These are phyloP conservation scores for Eospalax fontanierii DNA, from an alignment of 2,797 vertebrate species.

Conservation along the genomic window DNA sequence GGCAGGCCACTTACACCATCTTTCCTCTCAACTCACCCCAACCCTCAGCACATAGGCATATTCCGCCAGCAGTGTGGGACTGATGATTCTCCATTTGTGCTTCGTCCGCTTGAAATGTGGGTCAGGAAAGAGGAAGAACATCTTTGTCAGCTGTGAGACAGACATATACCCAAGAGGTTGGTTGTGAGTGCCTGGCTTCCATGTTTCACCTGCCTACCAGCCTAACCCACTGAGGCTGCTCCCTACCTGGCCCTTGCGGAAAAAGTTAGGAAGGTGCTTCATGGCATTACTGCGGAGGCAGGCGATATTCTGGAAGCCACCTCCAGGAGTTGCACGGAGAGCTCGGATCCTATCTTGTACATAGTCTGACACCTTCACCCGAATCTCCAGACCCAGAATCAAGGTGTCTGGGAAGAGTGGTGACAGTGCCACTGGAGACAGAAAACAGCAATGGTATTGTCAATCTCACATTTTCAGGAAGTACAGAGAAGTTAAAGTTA, in stretches of 20 bases:
- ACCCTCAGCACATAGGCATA: conserved; percentile 94
- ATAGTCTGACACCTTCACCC: conserved; percentile 96
- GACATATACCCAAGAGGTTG: neutral
- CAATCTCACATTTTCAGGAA: neutral
- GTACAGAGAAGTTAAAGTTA: conserved; percentile 16
- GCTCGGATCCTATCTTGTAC: conserved; percentile 94
- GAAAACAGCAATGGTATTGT: conserved; percentile 60
- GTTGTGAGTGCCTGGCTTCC: neutral
- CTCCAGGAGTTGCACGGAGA: conserved; percentile 91
- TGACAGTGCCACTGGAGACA: conserved; percentile 93
- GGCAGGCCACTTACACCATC: neutral
- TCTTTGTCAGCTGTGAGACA: conserved; percentile 94
- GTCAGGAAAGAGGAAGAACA: conserved; percentile 98
- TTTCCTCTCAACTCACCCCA: conserved; percentile 89
- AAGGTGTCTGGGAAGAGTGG: conserved; percentile 94
- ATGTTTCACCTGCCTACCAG: neutral
- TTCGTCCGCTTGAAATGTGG: conserved; percentile 98
- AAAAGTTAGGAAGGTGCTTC: conserved; percentile 98
- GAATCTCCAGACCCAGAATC: conserved; percentile 95
- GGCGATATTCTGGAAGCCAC: conserved; percentile 95
- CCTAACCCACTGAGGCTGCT: neutral
- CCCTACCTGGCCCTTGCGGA: conserved; percentile 94
- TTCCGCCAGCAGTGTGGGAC: conserved; percentile 94
- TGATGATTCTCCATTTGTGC: conserved; percentile 98
- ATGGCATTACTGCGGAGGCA: conserved; percentile 96